A percentile compares a stretch with the other conserved stretches of the same genome.
Evolutionary conservation across 2,113 vertebrate genomes (phyloP).

Genomic region (Gopherus flavomarginatus): DNA sequence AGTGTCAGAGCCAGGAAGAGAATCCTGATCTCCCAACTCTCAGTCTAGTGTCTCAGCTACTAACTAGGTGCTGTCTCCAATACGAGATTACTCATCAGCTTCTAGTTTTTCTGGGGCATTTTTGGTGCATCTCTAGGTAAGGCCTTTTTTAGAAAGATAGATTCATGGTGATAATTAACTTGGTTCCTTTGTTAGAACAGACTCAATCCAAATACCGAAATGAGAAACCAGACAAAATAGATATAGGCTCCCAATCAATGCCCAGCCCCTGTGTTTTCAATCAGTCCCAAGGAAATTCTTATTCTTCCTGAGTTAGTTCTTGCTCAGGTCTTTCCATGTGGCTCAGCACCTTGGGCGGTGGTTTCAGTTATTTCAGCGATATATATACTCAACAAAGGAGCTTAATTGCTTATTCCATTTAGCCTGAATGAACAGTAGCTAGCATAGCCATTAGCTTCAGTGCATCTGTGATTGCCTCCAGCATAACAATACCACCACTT

Average conservation of each 20-base stretch:
- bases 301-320: background rate
- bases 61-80: background rate
- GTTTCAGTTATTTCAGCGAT: background rate
- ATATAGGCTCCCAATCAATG: background rate
- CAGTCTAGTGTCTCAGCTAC: background rate
- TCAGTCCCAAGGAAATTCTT: background rate
- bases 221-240: background rate
- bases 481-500: background rate
- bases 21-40: background rate
- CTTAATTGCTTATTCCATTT: background rate
- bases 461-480: background rate
- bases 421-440: background rate
- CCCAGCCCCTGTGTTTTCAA: background rate
- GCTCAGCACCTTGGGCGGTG: background rate
- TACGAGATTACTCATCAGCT: background rate
- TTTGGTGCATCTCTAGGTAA: background rate
- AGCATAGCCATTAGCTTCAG: background rate
- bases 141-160: background rate
- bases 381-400: background rate
- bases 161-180: background rate
- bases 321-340: background rate
- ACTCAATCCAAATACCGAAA: background rate
- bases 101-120: background rate
- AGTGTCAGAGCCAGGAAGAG: background rate
- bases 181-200: background rate